phyloP scores from a whole-genome alignment of 92 coral and sea anemone species.

The Metridium senile region DNA sequence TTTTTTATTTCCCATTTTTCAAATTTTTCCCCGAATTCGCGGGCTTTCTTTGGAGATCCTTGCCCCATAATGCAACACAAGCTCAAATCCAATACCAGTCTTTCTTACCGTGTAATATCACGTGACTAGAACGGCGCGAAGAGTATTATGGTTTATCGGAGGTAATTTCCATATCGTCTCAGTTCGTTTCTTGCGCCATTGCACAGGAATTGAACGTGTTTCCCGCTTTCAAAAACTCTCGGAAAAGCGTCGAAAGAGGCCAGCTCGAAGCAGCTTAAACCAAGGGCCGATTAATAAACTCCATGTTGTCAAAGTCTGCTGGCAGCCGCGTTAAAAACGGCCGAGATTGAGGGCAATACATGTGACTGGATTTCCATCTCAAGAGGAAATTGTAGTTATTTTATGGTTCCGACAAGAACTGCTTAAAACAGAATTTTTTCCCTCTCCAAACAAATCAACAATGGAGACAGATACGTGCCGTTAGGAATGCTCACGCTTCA shows the following conservation, averaged over 20 bases:
- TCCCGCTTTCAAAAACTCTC: slow-evolving; percentile 83
- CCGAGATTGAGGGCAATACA: slow-evolving; percentile 39
- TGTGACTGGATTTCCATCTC: slow-evolving; percentile 17
- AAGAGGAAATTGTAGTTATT: slow-evolving; percentile 33
- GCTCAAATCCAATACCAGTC: slow-evolving; percentile 4
- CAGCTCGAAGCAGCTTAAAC: slow-evolving; percentile 3
- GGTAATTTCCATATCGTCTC: slow-evolving; percentile 77
- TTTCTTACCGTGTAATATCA: slow-evolving; percentile 15
- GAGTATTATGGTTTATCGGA: slow-evolving; percentile 78
- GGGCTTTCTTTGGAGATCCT: slow-evolving; percentile 20
- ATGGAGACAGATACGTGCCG: slow-evolving; percentile 19
- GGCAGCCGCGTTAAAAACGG: slow-evolving; percentile 36
- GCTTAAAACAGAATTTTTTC: slow-evolving; percentile 23
- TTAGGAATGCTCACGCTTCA: slow-evolving; percentile 33
- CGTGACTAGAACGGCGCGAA: slow-evolving; percentile 52
- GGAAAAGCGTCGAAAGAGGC: slow-evolving; percentile 26
- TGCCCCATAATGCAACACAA: slow-evolving; percentile 16
- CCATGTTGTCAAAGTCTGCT: slow-evolving; percentile 39
- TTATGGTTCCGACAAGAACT: slow-evolving; percentile 34
- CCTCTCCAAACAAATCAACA: slow-evolving; percentile 16
- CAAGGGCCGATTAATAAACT: slow-evolving; percentile 11
- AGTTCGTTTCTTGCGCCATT: slow-evolving; percentile 70
- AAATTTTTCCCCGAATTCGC: not conserved
- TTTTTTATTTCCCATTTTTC: not conserved
- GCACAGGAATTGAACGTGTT: slow-evolving; percentile 64